Evolutionary conservation across 64 coral and sea anemone species (phyloP), one percentile per base, ranked within the genome.

Genomic region (Montipora efflorescens): DNA sequence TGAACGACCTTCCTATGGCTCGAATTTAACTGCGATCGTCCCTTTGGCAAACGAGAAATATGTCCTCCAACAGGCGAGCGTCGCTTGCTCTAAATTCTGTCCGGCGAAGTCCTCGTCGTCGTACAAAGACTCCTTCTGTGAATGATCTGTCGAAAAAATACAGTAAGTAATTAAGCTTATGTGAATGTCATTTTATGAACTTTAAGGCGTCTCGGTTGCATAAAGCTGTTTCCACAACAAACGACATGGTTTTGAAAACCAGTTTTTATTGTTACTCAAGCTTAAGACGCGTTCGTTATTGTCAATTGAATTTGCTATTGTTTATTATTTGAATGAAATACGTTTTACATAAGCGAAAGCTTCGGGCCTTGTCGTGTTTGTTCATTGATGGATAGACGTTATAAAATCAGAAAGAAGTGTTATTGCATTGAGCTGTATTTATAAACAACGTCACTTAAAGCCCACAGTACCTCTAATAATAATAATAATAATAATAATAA

Each of bases 101-200:
- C 12, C 76, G 83, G 14, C 84, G 89, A 73, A 95, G 89, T 53
- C 92, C 83, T 47, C 76, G 90, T 59, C 85, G 90, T 20, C 77
- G 96, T 78, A 92, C 96, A 16, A 97, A 97, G 69, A 97, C 96
- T 77, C 96, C 96, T 6, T 97, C 93, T 25, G 89, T 95, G 59
- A 95, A 97, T 86, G 96, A 97, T 59, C 79, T 97, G 2, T 92
- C 93, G 28, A 97, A 92, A 71, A 97, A 97, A 89, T 92, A 10
- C 11, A 97, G 96, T 97, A 85, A 95, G 96, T 96, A 49, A 10
- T 7, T 57, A 57, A 6, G 11, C 6, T 8, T 1, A 57, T 8
- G 53, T 8, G 7, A 11, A 57, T 57, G 36, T 57, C 53, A 11
- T 57, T 57, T 57, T 8, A 57, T 57, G 53, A 36, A 36, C 36